Percentiles rank a stretch among this genome's conserved stretches.
phyloP scores from a whole-genome alignment of 2,113 vertebrate species.

The Cyanistes caeruleus region DNA sequence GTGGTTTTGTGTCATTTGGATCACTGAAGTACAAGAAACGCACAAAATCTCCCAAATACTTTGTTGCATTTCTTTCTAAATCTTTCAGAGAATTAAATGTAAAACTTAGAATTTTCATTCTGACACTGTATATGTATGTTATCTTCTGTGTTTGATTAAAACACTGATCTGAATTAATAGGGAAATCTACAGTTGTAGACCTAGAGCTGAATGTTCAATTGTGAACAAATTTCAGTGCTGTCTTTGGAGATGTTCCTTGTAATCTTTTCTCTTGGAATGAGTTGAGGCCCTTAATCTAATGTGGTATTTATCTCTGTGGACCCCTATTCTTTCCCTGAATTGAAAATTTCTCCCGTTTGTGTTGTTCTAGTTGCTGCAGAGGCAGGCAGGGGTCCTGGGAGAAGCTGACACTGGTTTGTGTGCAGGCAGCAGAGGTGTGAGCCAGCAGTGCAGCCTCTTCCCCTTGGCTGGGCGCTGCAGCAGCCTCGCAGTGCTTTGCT shows the following conservation, averaged over 20 bases:
- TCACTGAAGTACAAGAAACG: neutral
- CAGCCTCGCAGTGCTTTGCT: neutral
- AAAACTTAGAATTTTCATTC: neutral
- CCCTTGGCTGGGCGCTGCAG: neutral
- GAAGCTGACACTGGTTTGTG: neutral
- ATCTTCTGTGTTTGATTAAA: neutral
- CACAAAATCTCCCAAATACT: neutral
- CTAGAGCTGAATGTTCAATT: neutral
- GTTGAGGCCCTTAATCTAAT: neutral
- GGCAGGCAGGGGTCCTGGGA: neutral
- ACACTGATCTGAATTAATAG: neutral
- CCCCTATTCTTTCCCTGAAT: neutral
- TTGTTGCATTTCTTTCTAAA: neutral
- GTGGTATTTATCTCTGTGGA: neutral
- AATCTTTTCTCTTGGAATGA: neutral
- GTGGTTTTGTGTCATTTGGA: neutral
- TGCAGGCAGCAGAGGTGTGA: neutral
- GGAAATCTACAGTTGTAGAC: neutral
- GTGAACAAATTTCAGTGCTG: neutral
- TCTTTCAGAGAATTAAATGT: neutral
- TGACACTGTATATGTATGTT: neutral
- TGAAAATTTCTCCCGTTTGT: neutral
- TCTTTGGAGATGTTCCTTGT: neutral
- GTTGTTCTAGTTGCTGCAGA: neutral
- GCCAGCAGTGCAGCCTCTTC: neutral